A percentile compares a stretch with the other conserved stretches of the same genome.
Evolutionary conservation across 2,113 vertebrate genomes (phyloP).

Genomic region (Gracilinanus agilis): DNA sequence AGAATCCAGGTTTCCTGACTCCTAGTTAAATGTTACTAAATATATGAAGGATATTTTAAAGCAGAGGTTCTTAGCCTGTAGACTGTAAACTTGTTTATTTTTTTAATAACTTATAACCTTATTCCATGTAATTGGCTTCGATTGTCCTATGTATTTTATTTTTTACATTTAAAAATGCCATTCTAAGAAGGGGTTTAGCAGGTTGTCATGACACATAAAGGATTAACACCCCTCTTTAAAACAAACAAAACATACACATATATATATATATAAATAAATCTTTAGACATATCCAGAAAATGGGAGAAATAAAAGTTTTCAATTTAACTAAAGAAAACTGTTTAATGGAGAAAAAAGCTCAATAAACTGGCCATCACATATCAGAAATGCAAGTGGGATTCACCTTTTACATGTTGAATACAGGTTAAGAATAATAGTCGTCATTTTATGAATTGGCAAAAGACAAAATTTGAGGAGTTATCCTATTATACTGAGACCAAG

Average conservation of each 20-base stretch:
- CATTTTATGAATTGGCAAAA: slow-evolving; percentile 30
- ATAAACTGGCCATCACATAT: neutral
- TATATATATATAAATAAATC: neutral
- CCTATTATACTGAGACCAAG: neutral
- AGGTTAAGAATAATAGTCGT: slow-evolving; percentile 27
- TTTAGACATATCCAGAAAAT: neutral
- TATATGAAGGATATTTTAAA: neutral
- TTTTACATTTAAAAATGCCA: neutral
- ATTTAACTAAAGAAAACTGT: neutral
- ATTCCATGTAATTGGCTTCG: neutral
- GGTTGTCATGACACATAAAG: neutral
- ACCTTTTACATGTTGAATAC: slow-evolving; percentile 18
- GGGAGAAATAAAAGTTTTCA: neutral
- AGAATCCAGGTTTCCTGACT: neutral
- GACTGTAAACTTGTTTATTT: neutral
- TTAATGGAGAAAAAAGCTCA: neutral
- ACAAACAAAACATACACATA: too few relatives aligned
- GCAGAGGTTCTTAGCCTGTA: neutral
- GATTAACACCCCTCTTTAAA: neutral
- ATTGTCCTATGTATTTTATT: neutral
- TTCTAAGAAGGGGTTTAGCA: neutral
- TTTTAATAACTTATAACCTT: neutral
- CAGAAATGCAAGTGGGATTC: neutral
- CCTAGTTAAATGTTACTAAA: neutral
- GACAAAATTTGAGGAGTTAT: slow-evolving; percentile 1